phyloP scores from a whole-genome alignment of 2,888 invertebrate species.

The Therioaphis trifolii region DNA sequence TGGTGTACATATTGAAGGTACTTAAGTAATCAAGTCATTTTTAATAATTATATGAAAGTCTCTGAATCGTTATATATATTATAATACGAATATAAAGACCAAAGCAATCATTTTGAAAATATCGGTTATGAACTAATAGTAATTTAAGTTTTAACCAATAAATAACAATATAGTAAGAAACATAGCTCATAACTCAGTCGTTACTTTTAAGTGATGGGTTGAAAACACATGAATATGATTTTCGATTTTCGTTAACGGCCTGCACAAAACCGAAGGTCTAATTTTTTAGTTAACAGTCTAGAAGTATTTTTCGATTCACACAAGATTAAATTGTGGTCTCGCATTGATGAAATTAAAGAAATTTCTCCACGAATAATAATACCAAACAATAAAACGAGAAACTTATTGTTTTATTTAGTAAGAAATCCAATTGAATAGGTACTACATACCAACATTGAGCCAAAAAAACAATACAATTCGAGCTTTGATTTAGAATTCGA shows the following conservation, averaged over 20 bases:
- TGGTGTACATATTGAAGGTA: too few relatives aligned
- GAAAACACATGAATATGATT: not conserved
- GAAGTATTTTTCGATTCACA: not conserved
- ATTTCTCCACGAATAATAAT: conserved; percentile 4
- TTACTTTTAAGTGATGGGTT: not conserved
- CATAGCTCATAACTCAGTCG: not conserved
- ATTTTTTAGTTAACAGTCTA: not conserved
- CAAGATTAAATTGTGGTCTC: not conserved
- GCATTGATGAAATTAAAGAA: not conserved
- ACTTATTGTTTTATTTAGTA: not conserved
- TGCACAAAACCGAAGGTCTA: not conserved
- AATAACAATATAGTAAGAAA: not conserved
- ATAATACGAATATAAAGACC: too few relatives aligned
- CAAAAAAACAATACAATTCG: not conserved
- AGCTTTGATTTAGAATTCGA: too few relatives aligned
- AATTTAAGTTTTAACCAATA: not conserved
- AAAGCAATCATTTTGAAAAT: not conserved
- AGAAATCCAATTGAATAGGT: not conserved
- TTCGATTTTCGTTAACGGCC: not conserved
- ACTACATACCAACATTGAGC: not conserved
- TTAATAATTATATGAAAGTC: too few relatives aligned
- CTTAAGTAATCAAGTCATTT: too few relatives aligned
- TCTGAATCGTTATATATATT: too few relatives aligned
- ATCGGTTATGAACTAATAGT: too few relatives aligned
- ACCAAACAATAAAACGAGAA: not conserved